Evolutionary conservation across 2,888 invertebrate species (phyloP).

Genomic region (Cybosia mesomella): DNA sequence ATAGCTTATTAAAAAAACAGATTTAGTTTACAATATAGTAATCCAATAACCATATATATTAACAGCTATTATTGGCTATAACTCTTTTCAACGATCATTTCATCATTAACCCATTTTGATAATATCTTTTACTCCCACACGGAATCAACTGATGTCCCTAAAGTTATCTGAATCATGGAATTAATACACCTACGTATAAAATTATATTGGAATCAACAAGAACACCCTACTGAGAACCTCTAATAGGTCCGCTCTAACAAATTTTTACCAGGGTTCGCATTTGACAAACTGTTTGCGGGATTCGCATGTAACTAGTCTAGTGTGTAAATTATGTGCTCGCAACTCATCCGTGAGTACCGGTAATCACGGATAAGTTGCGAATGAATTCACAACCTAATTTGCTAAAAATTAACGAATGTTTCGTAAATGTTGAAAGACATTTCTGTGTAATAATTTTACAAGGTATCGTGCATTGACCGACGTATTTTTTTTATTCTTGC

Average conservation of each 20-base stretch:
- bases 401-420: not conserved
- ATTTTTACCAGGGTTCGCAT: constrained; percentile 8
- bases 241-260: constrained; percentile 45
- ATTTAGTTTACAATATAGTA: constrained; percentile 12
- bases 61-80: constrained; percentile 39
- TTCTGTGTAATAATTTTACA: no score
- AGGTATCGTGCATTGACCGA: not conserved
- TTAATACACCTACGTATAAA: constrained; percentile 29
- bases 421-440: not conserved
- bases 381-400: no score
- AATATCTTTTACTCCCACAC: constrained; percentile 42
- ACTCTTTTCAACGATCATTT: constrained; percentile 43
- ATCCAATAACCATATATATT: constrained; percentile 29
- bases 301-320: constrained; percentile 8
- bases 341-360: not conserved
- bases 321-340: constrained; percentile 1
- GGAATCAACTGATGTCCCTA: constrained; percentile 37
- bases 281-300: constrained; percentile 25
- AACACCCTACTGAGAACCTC: constrained; percentile 46
- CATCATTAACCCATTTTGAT: constrained; percentile 29
- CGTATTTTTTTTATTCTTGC: no score
- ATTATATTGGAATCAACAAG: constrained; percentile 41
- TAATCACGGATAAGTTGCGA: no score
- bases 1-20: constrained; percentile 24
- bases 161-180: constrained; percentile 44